phyloP scores from a whole-genome alignment of 1,140 invertebrate species.

The Dinothrombium tinctorium region DNA sequence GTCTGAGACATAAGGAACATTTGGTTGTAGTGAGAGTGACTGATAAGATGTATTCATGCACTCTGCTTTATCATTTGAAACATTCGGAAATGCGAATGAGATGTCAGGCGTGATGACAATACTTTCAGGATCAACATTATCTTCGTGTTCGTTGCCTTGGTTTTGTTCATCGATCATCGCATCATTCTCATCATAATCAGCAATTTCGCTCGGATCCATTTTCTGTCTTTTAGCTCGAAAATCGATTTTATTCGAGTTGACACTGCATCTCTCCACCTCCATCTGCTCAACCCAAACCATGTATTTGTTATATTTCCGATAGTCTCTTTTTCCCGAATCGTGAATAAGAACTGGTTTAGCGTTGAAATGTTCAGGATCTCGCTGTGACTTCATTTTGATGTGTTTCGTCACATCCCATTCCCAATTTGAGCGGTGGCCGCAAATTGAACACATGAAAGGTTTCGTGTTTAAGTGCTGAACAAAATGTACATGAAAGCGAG shows the following conservation, averaged over 20 bases:
- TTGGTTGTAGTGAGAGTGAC: neutral
- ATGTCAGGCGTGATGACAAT: constrained; percentile 15
- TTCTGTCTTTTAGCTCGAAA: neutral
- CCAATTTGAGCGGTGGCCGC: constrained; percentile 78
- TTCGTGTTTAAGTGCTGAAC: constrained; percentile 74
- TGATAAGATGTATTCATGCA: constrained; percentile 10
- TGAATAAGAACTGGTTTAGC: constrained; percentile 66
- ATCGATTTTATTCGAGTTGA: constrained; percentile 3
- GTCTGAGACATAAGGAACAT: constrained; percentile 13
- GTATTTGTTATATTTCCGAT: constrained; percentile 58
- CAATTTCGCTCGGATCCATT: neutral
- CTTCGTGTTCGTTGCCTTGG: constrained; percentile 1
- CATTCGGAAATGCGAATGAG: constrained; percentile 11
- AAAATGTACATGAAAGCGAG: constrained; percentile 71
- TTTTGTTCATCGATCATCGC: constrained; percentile 5
- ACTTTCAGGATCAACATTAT: constrained; percentile 6
- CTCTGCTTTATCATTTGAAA: constrained; percentile 12
- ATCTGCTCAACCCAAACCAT: constrained; percentile 11
- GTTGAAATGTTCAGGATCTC: constrained; percentile 47
- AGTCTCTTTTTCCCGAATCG: constrained; percentile 65
- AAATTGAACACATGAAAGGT: constrained; percentile 80
- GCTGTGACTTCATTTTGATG: constrained; percentile 52
- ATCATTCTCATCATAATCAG: no score
- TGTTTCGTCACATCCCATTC: constrained; percentile 89
- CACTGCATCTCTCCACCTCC: constrained; percentile 3